Conservation (phyloP, 2,113 vertebrate species). For the Scophthalmus maximus region DNA sequence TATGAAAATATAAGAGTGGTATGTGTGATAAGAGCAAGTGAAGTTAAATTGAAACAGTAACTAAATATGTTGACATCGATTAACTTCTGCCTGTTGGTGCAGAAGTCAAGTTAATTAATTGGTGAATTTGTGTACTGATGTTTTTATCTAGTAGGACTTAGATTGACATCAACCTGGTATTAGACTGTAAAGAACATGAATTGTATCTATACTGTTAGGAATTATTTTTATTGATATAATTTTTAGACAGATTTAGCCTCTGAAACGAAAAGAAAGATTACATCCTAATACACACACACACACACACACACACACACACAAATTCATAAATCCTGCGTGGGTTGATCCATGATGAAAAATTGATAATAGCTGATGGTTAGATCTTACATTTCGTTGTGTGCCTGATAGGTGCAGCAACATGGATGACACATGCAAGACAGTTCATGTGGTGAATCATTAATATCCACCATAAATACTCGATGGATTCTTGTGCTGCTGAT, state of each 20-base stretch:
- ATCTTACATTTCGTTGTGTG: slow-evolving; percentile 53
- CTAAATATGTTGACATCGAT: too few relatives aligned
- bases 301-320: background rate
- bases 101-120: too few relatives aligned
- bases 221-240: background rate
- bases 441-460: slow-evolving; percentile 74
- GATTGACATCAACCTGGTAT: background rate
- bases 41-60: too few relatives aligned
- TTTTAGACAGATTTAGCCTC: background rate
- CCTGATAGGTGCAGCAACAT: slow-evolving; percentile 60
- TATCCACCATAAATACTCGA: slow-evolving; percentile 71
- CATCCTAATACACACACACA: background rate
- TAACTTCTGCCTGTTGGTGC: too few relatives aligned
- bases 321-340: slow-evolving; percentile 41
- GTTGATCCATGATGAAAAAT: slow-evolving; percentile 67
- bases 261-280: slow-evolving; percentile 15
- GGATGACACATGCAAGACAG: slow-evolving; percentile 50
- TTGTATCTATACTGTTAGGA: background rate
- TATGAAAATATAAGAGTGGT: too few relatives aligned
- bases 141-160: background rate
- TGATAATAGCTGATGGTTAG: slow-evolving; percentile 73
- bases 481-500: slow-evolving; percentile 54
- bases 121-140: too few relatives aligned
- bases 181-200: background rate
- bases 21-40: too few relatives aligned